Evolutionary conservation across 2,888 invertebrate species (phyloP).

Genomic region (Adelphocoris suturalis): DNA sequence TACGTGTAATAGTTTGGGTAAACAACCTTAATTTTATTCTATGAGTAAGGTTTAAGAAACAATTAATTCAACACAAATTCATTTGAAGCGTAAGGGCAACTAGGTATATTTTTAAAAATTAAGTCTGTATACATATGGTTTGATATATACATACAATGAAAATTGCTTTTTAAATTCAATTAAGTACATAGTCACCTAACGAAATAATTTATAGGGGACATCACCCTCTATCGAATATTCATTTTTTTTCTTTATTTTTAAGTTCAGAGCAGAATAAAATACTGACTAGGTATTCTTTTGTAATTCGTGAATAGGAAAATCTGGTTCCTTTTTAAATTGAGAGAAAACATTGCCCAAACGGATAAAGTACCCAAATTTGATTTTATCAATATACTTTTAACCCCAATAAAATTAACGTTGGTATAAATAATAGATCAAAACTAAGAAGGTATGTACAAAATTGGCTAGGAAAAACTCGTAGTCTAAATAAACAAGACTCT

Average conservation of each 20-base stretch:
- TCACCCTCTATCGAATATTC: not conserved
- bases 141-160: slow-evolving; percentile 7
- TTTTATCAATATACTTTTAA: not conserved
- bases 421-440: slow-evolving; percentile 32
- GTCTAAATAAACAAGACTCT: not conserved
- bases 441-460: not conserved
- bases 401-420: not conserved
- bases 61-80: not conserved
- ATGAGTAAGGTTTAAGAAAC: no score
- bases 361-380: not conserved
- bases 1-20: no score
- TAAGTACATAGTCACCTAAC: slow-evolving; percentile 58
- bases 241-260: not conserved
- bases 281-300: slow-evolving; percentile 53
- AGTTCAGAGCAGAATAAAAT: slow-evolving; percentile 46
- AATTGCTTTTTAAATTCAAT: slow-evolving; percentile 38
- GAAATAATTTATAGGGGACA: not conserved
- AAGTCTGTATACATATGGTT: slow-evolving; percentile 20
- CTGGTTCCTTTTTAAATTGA: not conserved
- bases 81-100: slow-evolving; percentile 44
- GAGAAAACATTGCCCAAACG: slow-evolving; percentile 14
- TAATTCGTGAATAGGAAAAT: not conserved
- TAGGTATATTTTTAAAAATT: slow-evolving; percentile 34
- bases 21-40: no score
- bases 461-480: slow-evolving; percentile 5